phyloP scores from a whole-genome alignment of 2,888 invertebrate genomes.

The Melanostoma scalare region DNA sequence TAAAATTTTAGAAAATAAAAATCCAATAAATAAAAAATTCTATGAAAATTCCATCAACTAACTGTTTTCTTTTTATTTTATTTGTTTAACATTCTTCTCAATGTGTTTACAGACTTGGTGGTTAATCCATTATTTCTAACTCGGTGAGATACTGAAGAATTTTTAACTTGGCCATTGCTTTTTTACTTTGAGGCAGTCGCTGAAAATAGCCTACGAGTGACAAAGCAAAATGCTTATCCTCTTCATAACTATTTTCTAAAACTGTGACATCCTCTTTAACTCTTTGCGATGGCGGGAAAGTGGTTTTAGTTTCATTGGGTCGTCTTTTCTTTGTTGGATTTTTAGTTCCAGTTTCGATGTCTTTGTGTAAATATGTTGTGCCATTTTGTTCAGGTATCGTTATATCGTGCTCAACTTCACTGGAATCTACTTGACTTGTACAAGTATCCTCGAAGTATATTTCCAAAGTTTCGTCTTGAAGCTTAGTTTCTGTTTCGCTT shows the following conservation, averaged over 20 bases:
- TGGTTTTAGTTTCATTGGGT: neutral
- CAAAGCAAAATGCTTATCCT: conserved; percentile 75
- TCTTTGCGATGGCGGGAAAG: neutral
- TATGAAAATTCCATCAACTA: too few relatives aligned
- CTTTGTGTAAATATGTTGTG: neutral
- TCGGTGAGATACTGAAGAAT: conserved; percentile 76
- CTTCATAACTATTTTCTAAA: conserved; percentile 64
- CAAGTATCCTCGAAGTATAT: conserved; percentile 16
- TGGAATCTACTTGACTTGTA: conserved; percentile 22
- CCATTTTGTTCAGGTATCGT: conserved; percentile 15
- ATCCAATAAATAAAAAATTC: neutral
- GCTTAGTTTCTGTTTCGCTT: neutral
- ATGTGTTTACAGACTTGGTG: conserved; percentile 18
- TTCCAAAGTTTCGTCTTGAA: neutral
- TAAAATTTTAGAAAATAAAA: conserved; percentile 25
- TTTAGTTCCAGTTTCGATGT: neutral
- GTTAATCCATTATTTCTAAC: conserved; percentile 70
- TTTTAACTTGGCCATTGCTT: conserved; percentile 74
- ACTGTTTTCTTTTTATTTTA: too few relatives aligned
- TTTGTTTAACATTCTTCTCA: too few relatives aligned
- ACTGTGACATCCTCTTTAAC: neutral
- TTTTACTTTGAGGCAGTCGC: conserved; percentile 72
- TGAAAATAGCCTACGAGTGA: conserved; percentile 76
- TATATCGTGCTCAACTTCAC: too few relatives aligned
- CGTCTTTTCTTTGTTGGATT: conserved; percentile 2